Evolutionary conservation across 2,888 invertebrate genomes (phyloP).

Genomic region (Galerucella pusilla): DNA sequence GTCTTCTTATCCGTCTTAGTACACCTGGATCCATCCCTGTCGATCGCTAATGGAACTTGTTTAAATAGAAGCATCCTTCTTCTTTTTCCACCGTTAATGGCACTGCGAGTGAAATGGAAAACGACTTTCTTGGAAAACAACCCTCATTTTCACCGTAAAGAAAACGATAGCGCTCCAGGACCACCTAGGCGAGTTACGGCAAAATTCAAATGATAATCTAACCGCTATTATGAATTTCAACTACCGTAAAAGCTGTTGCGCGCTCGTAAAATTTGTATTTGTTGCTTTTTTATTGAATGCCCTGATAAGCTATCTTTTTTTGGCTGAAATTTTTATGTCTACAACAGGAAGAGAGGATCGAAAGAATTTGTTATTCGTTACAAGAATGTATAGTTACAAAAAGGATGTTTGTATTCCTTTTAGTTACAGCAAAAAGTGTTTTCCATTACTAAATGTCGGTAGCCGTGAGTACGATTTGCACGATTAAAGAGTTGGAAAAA

Average conservation of each 20-base stretch:
- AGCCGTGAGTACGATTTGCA: not conserved
- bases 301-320: slow-evolving; percentile 21
- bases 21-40: slow-evolving; percentile 22
- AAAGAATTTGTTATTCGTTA: not conserved
- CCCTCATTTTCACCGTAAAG: slow-evolving; percentile 51
- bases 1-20: no score
- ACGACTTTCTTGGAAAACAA: slow-evolving; percentile 56
- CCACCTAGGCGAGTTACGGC: slow-evolving; percentile 42
- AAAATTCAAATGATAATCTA: slow-evolving; percentile 42
- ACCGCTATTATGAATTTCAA: slow-evolving; percentile 41
- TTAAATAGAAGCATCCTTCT: slow-evolving; percentile 61
- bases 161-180: slow-evolving; percentile 48
- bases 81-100: slow-evolving; percentile 55
- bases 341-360: not conserved
- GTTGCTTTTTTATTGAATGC: slow-evolving; percentile 33
- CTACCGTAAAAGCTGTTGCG: slow-evolving; percentile 34
- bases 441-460: not conserved
- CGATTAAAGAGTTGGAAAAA: slow-evolving; percentile 5
- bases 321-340: not conserved
- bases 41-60: slow-evolving; percentile 62
- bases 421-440: not conserved
- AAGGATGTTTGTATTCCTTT: not conserved
- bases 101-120: slow-evolving; percentile 61
- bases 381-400: no score
- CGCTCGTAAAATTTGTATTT: slow-evolving; percentile 33